phyloP scores from a whole-genome alignment of 2,888 invertebrate genomes.

The Sylvicola fuscatus region DNA sequence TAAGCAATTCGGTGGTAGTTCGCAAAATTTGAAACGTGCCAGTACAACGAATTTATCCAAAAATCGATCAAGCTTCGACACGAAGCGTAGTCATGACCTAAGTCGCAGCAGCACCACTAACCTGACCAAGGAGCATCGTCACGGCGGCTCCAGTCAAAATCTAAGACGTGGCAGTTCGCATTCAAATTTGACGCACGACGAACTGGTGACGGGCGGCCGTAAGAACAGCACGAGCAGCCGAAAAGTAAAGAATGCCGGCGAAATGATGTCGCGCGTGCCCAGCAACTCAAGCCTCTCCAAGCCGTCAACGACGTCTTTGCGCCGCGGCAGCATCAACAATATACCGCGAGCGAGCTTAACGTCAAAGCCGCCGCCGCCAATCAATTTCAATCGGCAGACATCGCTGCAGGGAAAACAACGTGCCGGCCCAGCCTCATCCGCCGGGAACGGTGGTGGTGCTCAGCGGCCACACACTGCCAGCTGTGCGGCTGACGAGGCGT shows the following conservation, averaged over 20 bases:
- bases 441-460: neutral
- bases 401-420: conserved; percentile 6
- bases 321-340: conserved; percentile 17
- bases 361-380: conserved; percentile 1
- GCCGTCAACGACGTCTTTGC: conserved; percentile 10
- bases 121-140: conserved; percentile 13
- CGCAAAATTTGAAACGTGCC: conserved; percentile 21
- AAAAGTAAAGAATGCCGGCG: neutral
- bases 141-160: conserved; percentile 21
- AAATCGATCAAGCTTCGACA: conserved; percentile 18
- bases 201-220: conserved; percentile 5
- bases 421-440: neutral
- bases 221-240: conserved; percentile 3
- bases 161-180: conserved; percentile 17
- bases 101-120: conserved; percentile 7
- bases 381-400: conserved; percentile 9
- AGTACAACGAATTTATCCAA: conserved; percentile 21
- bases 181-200: conserved; percentile 9
- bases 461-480: conserved; percentile 13
- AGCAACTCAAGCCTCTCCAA: conserved; percentile 10
- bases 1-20: conserved; percentile 22
- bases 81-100: conserved; percentile 10
- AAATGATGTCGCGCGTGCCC: conserved; percentile 10
- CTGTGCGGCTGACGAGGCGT: conserved; percentile 9
- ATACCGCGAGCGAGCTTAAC: conserved; percentile 6